Percentiles rank a stretch among this genome's conserved stretches.
These are phyloP conservation scores for Leuciscus idus DNA, from an alignment of 2,113 vertebrate species.

Conservation along the genomic window DNA sequence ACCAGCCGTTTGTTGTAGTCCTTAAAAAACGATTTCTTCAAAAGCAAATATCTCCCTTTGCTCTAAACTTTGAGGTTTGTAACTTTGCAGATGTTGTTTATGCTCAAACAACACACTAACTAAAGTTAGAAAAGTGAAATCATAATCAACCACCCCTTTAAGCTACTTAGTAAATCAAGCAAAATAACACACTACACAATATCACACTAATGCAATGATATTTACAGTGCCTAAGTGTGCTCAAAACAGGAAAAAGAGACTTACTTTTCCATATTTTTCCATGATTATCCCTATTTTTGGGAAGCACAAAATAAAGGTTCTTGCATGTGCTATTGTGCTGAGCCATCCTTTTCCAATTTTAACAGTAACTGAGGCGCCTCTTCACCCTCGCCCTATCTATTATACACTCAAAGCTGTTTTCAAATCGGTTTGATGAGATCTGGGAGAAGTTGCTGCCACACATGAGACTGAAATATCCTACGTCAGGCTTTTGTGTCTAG, in stretches of 20 bases:
- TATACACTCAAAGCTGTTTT: constrained; percentile 25
- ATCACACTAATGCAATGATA: neutral
- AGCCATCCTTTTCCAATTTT: constrained; percentile 19
- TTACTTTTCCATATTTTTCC: no score
- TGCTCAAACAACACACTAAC: no score
- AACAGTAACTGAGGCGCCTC: constrained; percentile 7
- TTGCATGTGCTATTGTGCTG: neutral
- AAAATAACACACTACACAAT: neutral
- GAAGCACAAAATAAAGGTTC: neutral
- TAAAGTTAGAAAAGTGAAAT: no score
- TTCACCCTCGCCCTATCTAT: constrained; percentile 21
- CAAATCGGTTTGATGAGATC: constrained; percentile 31
- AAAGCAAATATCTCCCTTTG: no score
- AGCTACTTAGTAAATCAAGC: neutral
- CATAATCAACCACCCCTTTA: no score
- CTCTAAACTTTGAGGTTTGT: no score
- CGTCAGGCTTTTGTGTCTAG: constrained; percentile 34
- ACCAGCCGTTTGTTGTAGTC: no score
- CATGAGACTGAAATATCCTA: constrained; percentile 28
- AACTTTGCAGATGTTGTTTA: no score
- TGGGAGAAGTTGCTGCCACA: constrained; percentile 28
- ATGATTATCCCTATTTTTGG: neutral
- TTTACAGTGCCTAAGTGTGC: neutral
- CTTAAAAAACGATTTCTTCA: no score
- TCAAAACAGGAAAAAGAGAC: neutral